Percentiles rank a stretch among this genome's conserved stretches.
These are phyloP conservation scores for Ispidina picta DNA, from an alignment of 2,797 vertebrate genomes.

Conservation along the genomic window DNA sequence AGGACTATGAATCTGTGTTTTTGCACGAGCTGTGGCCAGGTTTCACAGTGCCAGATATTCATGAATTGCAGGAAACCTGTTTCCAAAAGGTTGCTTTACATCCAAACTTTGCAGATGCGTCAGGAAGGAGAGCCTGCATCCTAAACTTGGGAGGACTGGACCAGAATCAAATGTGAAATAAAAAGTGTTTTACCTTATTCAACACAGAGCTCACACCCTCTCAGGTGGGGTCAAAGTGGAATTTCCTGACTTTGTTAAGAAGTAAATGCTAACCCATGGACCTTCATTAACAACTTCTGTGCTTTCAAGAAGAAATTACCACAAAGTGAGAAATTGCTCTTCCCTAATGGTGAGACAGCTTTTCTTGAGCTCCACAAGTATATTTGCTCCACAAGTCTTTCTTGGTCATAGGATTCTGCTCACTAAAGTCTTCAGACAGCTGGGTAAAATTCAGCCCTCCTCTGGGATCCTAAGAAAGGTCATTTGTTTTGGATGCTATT, in stretches of 20 bases:
- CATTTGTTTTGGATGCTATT: background rate
- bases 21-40: background rate
- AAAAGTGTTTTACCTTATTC: accelerated
- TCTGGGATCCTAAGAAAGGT: background rate
- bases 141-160: background rate
- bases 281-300: background rate
- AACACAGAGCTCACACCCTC: background rate
- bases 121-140: background rate
- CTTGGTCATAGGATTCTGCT: background rate
- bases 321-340: background rate
- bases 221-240: background rate
- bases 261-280: background rate
- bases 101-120: background rate
- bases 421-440: background rate
- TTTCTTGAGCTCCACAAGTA: background rate
- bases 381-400: background rate
- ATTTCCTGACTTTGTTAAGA: conserved; percentile 35
- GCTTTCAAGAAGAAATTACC: background rate
- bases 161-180: background rate
- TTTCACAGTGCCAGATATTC: background rate
- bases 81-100: background rate
- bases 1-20: background rate
- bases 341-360: background rate
- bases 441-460: background rate
- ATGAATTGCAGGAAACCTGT: background rate